phyloP scores from a whole-genome alignment of 2,888 invertebrate species.

The Melieria crassipennis region DNA sequence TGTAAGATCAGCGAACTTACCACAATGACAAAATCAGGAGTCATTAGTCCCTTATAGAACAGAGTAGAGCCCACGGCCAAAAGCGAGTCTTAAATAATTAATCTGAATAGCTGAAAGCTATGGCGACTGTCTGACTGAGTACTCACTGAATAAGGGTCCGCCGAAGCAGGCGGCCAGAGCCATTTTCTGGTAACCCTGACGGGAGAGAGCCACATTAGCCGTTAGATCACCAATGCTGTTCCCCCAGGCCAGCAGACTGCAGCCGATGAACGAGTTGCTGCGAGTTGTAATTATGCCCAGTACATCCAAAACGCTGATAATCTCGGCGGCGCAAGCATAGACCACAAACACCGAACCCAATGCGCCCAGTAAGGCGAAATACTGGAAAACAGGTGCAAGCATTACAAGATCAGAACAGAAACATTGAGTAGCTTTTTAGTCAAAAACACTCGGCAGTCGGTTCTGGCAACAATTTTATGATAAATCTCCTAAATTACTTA shows the following conservation, averaged over 20 bases:
- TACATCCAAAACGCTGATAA: slow-evolving; percentile 68
- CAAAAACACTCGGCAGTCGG: too few species aligned
- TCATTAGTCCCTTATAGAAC: slow-evolving; percentile 17
- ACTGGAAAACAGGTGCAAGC: slow-evolving; percentile 32
- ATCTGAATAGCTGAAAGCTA: too few species aligned
- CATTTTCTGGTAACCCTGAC: slow-evolving; percentile 72
- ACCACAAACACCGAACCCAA: slow-evolving; percentile 68
- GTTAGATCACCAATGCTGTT: slow-evolving; percentile 69
- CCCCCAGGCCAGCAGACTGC: slow-evolving; percentile 75
- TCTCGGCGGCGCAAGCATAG: slow-evolving; percentile 71
- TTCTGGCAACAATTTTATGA: too few species aligned
- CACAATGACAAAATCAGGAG: slow-evolving; percentile 5
- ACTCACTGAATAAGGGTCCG: slow-evolving; percentile 73
- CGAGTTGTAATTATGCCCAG: slow-evolving; percentile 70
- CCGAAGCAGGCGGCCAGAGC: slow-evolving; percentile 76
- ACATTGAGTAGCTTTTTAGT: too few species aligned
- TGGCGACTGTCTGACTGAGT: neutral
- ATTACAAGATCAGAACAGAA: too few species aligned
- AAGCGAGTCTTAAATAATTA: slow-evolving; percentile 20
- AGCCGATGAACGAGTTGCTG: slow-evolving; percentile 71
- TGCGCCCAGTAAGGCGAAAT: slow-evolving; percentile 44
- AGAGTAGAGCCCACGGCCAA: slow-evolving; percentile 25
- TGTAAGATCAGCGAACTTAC: neutral
- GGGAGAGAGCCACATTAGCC: slow-evolving; percentile 71
- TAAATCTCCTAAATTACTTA: too few species aligned